Base-by-base conservation (phyloP, 2,888 invertebrate genomes). In the Eumerus sabulonum region DNA sequence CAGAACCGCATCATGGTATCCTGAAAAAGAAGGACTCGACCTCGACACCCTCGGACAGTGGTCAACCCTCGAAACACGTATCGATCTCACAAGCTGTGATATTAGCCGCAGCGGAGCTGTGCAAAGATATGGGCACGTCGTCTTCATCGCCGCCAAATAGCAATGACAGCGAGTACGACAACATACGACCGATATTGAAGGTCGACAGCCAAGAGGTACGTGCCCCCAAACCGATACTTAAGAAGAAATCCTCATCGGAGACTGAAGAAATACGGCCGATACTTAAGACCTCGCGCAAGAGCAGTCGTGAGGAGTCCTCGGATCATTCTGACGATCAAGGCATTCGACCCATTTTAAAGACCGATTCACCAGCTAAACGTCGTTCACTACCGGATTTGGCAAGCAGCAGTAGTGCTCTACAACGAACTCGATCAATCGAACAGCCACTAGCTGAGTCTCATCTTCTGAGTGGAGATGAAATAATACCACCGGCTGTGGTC, bases 211-310 rank as follows among this genome's bases (percentile, higher is more conserved):
- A 92, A 11, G 83, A 84, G 19, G 81, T 85, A 12, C 88, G 90
- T 66, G 90, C 90, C 40, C 93, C 93, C 0, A 93, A 91, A 87
- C 96, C 96, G 2, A 96, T 96, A 85, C 87, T 96, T 42, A 96
- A 96, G 89, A 97, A 97, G 90, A 96, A 96, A 87, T 93, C 93
- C 0, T 93, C 93, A 81, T 92, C 93, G 0, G 94, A 94, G 83
- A 91, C 92, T 84, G 93, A 93, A 53, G 94, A 93, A 83, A 93
- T 94, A 54, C 91, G 92, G 83, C 94, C 96, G 35, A 96, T 96
- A 83, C 89, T 96, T 47, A 96, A 96, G 87, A 91, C 92, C 51
- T 92, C 93, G 1, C 92, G 92, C 83, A 93, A 92, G 85, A 90
- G 92, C 85, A 92, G 92, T 27, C 91, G 92, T 57, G 93, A 93